phyloP scores from a whole-genome alignment of 2,797 vertebrate genomes.

The Taeniopygia guttata region DNA sequence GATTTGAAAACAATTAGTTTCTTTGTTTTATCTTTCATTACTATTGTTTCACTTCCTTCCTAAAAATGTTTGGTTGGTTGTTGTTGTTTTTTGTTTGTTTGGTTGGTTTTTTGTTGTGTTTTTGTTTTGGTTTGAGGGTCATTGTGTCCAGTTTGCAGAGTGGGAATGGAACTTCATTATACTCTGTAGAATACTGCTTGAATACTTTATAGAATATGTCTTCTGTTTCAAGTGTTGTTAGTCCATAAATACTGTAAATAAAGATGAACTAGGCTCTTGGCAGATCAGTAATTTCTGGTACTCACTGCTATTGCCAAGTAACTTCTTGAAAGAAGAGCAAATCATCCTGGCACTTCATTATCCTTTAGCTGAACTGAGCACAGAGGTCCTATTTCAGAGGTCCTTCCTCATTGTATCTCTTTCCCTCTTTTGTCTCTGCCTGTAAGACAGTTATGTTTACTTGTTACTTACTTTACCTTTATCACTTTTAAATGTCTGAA shows the following conservation, averaged over 20 bases:
- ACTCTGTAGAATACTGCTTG: neutral
- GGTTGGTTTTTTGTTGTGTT: neutral
- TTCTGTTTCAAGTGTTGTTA: neutral
- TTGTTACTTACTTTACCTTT: neutral
- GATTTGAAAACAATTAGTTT: neutral
- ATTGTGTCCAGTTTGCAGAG: neutral
- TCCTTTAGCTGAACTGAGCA: neutral
- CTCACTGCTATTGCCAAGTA: neutral
- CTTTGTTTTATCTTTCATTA: neutral
- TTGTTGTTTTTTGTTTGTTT: neutral
- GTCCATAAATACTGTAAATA: neutral
- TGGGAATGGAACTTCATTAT: neutral
- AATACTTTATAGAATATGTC: neutral
- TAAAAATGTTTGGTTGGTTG: neutral
- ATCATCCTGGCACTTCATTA: neutral
- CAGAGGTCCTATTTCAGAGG: neutral
- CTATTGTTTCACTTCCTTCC: neutral
- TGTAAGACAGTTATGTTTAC: neutral
- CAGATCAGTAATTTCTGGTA: neutral
- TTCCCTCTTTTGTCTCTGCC: neutral
- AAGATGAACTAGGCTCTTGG: neutral
- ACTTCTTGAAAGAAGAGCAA: neutral
- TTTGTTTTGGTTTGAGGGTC: neutral
- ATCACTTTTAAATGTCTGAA: neutral
- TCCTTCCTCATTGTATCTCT: neutral